Evolutionary conservation across 2,888 invertebrate genomes (phyloP).

Genomic region (Hypena proboscidalis): DNA sequence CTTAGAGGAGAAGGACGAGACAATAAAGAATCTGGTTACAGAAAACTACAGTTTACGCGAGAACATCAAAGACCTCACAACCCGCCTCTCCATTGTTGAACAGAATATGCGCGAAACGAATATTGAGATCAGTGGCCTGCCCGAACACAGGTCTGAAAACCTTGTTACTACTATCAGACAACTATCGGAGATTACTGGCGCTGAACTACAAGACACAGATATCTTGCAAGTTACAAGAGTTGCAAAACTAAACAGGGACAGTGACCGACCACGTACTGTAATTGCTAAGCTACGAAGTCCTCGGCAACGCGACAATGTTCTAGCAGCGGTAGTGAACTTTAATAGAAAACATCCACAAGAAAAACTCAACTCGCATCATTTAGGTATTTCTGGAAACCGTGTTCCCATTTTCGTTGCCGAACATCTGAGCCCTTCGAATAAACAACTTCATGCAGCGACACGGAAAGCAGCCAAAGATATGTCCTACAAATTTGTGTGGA

Average conservation of each 20-base stretch:
- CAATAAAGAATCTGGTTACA: slow-evolving; percentile 17
- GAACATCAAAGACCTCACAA: slow-evolving; percentile 19
- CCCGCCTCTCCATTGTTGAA: slow-evolving; percentile 22
- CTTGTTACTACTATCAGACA: slow-evolving; percentile 9
- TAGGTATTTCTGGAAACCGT: slow-evolving; percentile 6
- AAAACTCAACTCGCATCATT: slow-evolving; percentile 2
- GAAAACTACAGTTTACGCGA: slow-evolving; percentile 20
- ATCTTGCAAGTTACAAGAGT: slow-evolving; percentile 28
- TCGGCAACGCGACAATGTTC: slow-evolving; percentile 1
- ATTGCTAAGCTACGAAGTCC: slow-evolving; percentile 29
- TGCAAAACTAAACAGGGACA: slow-evolving; percentile 24
- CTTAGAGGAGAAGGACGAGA: slow-evolving; percentile 16
- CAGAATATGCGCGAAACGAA: slow-evolving; percentile 31
- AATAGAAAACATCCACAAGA: slow-evolving; percentile 3
- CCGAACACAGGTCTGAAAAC: slow-evolving; percentile 32
- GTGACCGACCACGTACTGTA: slow-evolving; percentile 25
- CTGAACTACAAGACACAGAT: neutral
- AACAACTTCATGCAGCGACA: slow-evolving; percentile 40
- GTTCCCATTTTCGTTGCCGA: slow-evolving; percentile 33
- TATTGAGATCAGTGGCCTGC: slow-evolving; percentile 34
- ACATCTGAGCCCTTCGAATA: slow-evolving; percentile 35
- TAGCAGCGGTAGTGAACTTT: slow-evolving; percentile 4
- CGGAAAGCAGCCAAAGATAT: slow-evolving; percentile 31
- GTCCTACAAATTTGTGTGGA: slow-evolving; percentile 39
- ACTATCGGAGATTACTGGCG: slow-evolving; percentile 1